These are phyloP conservation scores for Arenaria interpres DNA, from an alignment of 2,113 vertebrate species.

Conservation along the genomic window DNA sequence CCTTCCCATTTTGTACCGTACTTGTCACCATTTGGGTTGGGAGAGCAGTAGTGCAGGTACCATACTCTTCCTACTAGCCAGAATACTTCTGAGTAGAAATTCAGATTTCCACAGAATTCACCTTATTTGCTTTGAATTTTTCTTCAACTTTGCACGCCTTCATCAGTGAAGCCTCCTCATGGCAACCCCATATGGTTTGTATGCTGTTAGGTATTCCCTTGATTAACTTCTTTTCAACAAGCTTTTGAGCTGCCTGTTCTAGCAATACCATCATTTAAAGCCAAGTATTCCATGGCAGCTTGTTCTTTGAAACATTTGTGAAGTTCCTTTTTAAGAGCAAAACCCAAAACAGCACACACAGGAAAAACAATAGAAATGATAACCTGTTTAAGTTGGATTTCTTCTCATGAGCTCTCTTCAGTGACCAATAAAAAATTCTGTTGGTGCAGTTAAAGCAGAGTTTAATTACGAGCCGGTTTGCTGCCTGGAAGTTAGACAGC, in stretches of 20 bases:
- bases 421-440: background rate
- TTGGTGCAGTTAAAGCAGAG: background rate
- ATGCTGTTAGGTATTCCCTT: background rate
- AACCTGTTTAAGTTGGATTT: background rate
- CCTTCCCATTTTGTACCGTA: background rate
- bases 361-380: background rate
- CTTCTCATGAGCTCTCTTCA: background rate
- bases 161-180: background rate
- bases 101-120: background rate
- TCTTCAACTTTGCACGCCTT: background rate
- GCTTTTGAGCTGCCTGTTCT: background rate
- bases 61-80: background rate
- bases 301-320: background rate
- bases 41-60: background rate
- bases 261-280: background rate
- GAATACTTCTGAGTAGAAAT: background rate
- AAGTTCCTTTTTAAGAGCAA: background rate
- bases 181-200: background rate
- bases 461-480: background rate
- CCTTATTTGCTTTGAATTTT: background rate
- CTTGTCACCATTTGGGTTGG: background rate
- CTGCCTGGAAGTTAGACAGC: background rate
- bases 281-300: background rate
- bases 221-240: background rate
- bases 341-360: background rate